A percentile compares a stretch with the other conserved stretches of the same genome.
Evolutionary conservation across 2,888 invertebrate species (phyloP).

Genomic region (Sisyra terminalis): DNA sequence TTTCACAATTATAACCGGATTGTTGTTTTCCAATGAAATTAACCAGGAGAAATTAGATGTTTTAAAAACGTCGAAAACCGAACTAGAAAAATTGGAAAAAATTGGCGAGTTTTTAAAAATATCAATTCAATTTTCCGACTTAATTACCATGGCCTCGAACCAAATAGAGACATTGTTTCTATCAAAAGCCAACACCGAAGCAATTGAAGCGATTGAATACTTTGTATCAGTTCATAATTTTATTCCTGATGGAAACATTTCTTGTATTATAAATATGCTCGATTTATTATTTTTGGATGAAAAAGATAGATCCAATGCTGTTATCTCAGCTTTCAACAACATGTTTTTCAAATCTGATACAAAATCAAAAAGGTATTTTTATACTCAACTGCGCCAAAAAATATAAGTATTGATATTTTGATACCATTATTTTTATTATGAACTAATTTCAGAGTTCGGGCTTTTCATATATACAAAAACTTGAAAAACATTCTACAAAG

Average conservation of each 20-base stretch:
- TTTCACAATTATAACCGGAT: too few relatives aligned
- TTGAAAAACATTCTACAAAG: conserved; percentile 36
- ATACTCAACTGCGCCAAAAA: conserved; percentile 14
- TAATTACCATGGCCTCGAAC: conserved; percentile 35
- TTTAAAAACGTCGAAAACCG: background rate
- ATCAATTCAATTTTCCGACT: conserved; percentile 24
- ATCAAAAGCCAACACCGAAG: conserved; percentile 59
- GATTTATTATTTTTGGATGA: conserved; percentile 68
- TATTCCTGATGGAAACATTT: conserved; percentile 52
- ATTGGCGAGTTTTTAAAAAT: conserved; percentile 2
- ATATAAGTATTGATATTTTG: too few relatives aligned
- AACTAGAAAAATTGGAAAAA: conserved; percentile 1
- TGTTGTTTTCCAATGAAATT: too few relatives aligned
- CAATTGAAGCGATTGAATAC: conserved; percentile 78
- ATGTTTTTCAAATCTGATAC: conserved; percentile 44
- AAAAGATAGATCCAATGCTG: conserved; percentile 52
- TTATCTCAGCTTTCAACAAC: conserved; percentile 58
- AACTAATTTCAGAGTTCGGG: conserved; percentile 26
- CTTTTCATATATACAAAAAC: conserved; percentile 37
- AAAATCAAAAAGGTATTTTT: conserved; percentile 26
- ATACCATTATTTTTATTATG: conserved; percentile 9
- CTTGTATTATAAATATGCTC: conserved; percentile 57
- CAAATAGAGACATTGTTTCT: conserved; percentile 57
- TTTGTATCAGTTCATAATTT: conserved; percentile 68
- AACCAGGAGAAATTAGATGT: too few relatives aligned